Base-by-base conservation (phyloP, 2,797 vertebrate genomes). In the Ctenopoma kingsleyae region DNA sequence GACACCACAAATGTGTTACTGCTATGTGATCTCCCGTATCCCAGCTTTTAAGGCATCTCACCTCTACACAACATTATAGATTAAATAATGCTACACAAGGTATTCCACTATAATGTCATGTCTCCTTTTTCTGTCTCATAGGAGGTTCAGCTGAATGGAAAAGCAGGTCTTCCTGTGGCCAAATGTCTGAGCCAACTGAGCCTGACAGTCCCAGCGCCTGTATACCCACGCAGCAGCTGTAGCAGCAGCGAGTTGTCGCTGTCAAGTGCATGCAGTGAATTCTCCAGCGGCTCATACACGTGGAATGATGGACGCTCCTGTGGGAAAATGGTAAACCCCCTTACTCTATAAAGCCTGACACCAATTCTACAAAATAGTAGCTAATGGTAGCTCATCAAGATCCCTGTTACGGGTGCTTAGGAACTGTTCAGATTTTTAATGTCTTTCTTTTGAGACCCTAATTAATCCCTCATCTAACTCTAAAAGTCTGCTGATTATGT, bases 241-340 rank as follows among this genome's bases (percentile, higher is more conserved):
- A 97, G 96, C 67, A 96, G 96, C 84, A 98, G 97, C 35, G 97
- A 98, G 78, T 76, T 98, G 40, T 98, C 97, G 27, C 93, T 97
- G 79, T 97, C 97, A 0, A 98, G 97, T 54, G 95, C 95, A 27
- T 98, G 97, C 94, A 98, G 97, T 8, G 97, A 98, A 85, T 95
- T 94, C 93, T 98, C 97, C 93, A 98, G 96, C 2, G 92, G 96
- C 82, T 98, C 97, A 17, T 95, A 92, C 85, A 96, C 96, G 8
- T 97, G 96, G 95, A 96, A 96, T 44, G 95, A 97, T 19, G 93
- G 95, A 63, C 95, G 94, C 74, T 93, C 95, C 75, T 91, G 87
- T 73, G 94, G 93, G 80, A 96, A 94, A 93, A 94, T 91, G 95
- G 97, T 98, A 87, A 74, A 20, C 5, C 8, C 6, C 15, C 16